Evolutionary conservation across 2,113 vertebrate genomes (phyloP).

Genomic region (Gopherus flavomarginatus): DNA sequence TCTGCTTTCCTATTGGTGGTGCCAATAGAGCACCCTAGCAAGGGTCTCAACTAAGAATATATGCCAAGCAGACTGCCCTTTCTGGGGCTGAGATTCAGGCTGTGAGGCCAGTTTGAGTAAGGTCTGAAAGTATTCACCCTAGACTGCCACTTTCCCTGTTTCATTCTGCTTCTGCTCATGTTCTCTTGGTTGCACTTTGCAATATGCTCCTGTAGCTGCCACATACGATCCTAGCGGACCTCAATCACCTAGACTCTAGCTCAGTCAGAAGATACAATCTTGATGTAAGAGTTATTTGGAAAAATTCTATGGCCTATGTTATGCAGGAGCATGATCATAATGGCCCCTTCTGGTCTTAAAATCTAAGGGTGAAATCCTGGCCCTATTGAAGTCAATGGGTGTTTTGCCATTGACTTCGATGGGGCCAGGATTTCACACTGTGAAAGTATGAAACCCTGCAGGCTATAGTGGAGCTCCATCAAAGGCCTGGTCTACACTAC

Average conservation of each 20-base stretch:
- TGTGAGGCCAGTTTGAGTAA: neutral
- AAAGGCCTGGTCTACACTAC: neutral
- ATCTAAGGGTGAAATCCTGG: neutral
- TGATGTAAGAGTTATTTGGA: neutral
- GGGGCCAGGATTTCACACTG: neutral
- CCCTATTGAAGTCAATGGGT: neutral
- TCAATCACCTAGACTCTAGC: neutral
- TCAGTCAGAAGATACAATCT: neutral
- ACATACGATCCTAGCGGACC: neutral
- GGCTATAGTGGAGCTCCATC: neutral
- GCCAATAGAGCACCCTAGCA: neutral
- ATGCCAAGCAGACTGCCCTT: fast-evolving
- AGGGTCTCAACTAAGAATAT: fast-evolving
- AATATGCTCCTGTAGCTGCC: neutral
- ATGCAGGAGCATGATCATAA: neutral
- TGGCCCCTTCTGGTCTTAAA: neutral
- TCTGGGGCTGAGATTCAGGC: neutral
- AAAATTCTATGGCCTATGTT: neutral
- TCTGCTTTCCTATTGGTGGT: neutral
- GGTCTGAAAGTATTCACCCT: neutral
- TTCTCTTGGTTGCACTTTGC: neutral
- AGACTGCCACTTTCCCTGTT: neutral
- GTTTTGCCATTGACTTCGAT: neutral
- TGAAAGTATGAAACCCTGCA: neutral
- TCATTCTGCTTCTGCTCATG: neutral